A percentile compares a stretch with the other conserved stretches of the same genome.
These are phyloP conservation scores for Drosophila testacea DNA, from an alignment of 2,888 invertebrate species.

Conservation along the genomic window DNA sequence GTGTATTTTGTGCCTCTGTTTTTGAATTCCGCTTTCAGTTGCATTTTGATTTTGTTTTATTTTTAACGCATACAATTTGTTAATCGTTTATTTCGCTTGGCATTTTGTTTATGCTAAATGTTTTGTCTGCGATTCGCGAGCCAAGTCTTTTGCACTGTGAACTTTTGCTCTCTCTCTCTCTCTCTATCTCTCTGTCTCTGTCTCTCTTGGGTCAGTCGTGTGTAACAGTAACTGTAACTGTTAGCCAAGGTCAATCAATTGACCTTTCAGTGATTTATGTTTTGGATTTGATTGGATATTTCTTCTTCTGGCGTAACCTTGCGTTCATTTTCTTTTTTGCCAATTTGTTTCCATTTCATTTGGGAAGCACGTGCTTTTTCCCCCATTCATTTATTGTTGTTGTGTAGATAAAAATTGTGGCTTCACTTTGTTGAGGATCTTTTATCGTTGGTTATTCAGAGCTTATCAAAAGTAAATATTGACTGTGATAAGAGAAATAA, in stretches of 20 bases:
- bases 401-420: conserved; percentile 18
- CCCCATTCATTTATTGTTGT: conserved; percentile 7
- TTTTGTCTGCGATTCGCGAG: conserved; percentile 22
- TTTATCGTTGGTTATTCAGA: conserved; percentile 24
- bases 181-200: no score
- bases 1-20: conserved; percentile 22
- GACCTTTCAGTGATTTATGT: conserved; percentile 58
- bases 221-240: conserved; percentile 20
- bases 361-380: conserved; percentile 35
- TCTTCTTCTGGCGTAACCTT: conserved; percentile 11
- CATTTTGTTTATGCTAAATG: conserved; percentile 51
- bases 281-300: conserved; percentile 28
- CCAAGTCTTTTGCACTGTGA: conserved; percentile 32
- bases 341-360: conserved; percentile 33
- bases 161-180: conserved; percentile 1
- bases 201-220: conserved; percentile 10
- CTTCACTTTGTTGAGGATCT: conserved; percentile 10
- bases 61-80: conserved; percentile 65
- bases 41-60: conserved; percentile 70
- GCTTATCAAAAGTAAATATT: conserved; percentile 42
- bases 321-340: conserved; percentile 15
- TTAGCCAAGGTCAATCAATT: conserved; percentile 52
- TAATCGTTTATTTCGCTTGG: conserved; percentile 57
- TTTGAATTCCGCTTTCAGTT: conserved; percentile 30
- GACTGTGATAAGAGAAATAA: conserved; percentile 35